phyloP scores from a whole-genome alignment of 2,797 vertebrate species.

The Crypturellus tataupa region DNA sequence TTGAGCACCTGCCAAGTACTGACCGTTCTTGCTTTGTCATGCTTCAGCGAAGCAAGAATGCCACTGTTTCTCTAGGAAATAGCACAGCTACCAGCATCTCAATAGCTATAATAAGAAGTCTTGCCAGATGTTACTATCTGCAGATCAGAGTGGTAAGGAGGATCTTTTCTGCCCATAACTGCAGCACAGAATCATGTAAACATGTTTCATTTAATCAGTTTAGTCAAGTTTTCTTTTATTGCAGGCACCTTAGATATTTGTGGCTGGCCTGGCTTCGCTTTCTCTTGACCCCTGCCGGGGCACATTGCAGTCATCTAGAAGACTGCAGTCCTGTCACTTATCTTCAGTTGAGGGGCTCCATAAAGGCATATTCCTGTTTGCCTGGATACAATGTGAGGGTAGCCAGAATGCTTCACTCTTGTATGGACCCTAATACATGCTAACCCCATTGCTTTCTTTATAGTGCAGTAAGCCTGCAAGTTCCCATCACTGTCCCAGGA shows the following conservation, averaged over 20 bases:
- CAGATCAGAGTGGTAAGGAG: not conserved
- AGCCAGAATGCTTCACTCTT: not conserved
- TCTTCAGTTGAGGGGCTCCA: not conserved
- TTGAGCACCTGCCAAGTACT: not conserved
- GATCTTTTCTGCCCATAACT: constrained; percentile 41
- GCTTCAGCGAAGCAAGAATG: constrained; percentile 50
- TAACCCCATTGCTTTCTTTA: not conserved
- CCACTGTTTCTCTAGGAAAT: constrained; percentile 32
- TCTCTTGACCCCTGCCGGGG: not conserved
- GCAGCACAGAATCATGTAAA: not conserved
- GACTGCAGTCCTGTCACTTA: not conserved
- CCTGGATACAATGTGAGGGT: not conserved
- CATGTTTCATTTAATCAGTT: not conserved
- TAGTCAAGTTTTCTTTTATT: constrained; percentile 26
- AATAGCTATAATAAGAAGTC: not conserved
- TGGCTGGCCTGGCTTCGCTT: not conserved
- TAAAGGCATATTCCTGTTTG: not conserved
- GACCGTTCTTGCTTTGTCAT: constrained; percentile 27
- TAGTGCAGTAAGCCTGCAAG: not conserved
- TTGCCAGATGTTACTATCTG: not conserved
- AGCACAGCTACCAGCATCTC: constrained; percentile 19
- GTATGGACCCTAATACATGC: not conserved
- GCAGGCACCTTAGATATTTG: not conserved
- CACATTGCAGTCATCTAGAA: not conserved
- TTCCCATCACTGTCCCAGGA: not conserved